Evolutionary conservation across 2,113 vertebrate species (phyloP), one percentile per base, ranked within the genome.

Genomic region (Orcinus orca): DNA sequence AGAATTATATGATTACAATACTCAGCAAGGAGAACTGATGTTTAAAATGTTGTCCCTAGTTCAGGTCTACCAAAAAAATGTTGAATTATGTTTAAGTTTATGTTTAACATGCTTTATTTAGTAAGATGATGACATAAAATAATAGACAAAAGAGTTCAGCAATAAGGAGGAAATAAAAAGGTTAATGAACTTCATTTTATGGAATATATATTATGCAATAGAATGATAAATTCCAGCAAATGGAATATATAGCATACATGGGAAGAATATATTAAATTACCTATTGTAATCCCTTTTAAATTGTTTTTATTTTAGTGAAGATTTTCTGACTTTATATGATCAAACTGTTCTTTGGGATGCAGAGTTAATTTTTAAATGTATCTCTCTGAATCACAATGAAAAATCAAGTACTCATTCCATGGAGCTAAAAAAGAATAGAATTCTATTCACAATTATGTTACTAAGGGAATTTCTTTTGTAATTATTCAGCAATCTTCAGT

Each of bases 381-480:
- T 12, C 13, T 87, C 36, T 63, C 44, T 76, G 44, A 74, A 65
- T 93, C 9, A 85, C 23, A 90, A 8, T 87, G 17, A 84, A 93
- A 86, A 80, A 62, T 76, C 50, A 93, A 82, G 31, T 47, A 68
- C 58, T 79, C 55, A 90, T 77, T 53, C 44, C 70, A 77, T 17
- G 21, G 2, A 91, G 14, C 55, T 80, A 58, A 50, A 80, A 83
- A 97, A 53, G 21, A 97, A 89, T 58, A 94, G 36, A 95, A 71
- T 55, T 95, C 20, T 68, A n/a, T 44, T 90, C 8, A 68, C 10
- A 62, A 67, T 82, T 94, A 76, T 18, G 7, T 74, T 95, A 74
- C 47, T 92, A 95, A 86, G 41, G 18, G 9, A 67, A 88, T 77
- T 79, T 83, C 81, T 91, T 88, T 95, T 94, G 80, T 14, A 89